These are phyloP conservation scores for Bruchidius siliquastri DNA, from an alignment of 2,888 invertebrate genomes.

Conservation along the genomic window DNA sequence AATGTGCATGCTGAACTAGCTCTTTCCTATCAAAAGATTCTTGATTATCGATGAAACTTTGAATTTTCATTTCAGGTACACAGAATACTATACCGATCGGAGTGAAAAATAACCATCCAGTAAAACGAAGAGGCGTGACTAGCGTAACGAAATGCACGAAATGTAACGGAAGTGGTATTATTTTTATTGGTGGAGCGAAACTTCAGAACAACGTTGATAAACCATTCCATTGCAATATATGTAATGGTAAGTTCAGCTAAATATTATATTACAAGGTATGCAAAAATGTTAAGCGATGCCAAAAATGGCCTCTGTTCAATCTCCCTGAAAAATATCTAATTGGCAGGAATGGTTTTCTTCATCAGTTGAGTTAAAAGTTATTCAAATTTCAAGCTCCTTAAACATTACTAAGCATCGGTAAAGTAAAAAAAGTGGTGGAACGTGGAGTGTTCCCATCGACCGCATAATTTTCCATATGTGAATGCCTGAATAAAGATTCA, in stretches of 20 bases:
- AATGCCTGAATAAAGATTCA: too few species aligned
- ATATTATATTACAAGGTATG: background rate
- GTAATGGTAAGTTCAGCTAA: conserved; percentile 56
- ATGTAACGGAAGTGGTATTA: conserved; percentile 83
- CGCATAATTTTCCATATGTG: too few species aligned
- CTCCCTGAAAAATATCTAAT: too few species aligned
- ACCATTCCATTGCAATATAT: conserved; percentile 84
- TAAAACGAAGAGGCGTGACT: conserved; percentile 76
- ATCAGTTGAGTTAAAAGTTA: too few species aligned
- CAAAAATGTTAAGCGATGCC: too few species aligned
- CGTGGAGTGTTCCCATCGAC: too few species aligned
- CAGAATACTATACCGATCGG: conserved; percentile 52
- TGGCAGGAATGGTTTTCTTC: too few species aligned
- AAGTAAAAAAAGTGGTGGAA: too few species aligned
- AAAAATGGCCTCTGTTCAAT: too few species aligned
- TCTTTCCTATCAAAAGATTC: background rate
- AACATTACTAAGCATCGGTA: too few species aligned
- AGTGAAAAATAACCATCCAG: conserved; percentile 60
- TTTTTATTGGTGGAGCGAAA: conserved; percentile 68
- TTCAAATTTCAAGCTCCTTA: too few species aligned
- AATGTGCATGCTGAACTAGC: too few species aligned
- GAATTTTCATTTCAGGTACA: conserved; percentile 35
- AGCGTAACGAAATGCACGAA: conserved; percentile 84
- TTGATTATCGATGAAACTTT: background rate
- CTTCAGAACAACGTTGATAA: conserved; percentile 65